Evolutionary conservation across 2,797 vertebrate genomes (phyloP), one percentile per base, ranked within the genome.

Genomic region (Silurus aristotelis): DNA sequence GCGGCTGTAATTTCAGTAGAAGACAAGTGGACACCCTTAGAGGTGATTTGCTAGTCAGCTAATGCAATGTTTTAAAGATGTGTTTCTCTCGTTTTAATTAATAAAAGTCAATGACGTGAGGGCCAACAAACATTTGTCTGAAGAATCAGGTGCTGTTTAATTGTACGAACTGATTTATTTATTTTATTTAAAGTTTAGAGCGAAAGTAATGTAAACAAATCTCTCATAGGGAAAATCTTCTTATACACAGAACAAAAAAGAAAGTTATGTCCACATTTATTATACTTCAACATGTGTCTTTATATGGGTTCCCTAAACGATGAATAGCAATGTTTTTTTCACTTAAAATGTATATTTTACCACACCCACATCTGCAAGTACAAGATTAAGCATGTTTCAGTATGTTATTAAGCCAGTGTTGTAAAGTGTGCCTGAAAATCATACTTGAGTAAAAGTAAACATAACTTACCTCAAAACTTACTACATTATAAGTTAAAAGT

Each of bases 21-120:
- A 46, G 20, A 17, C n/a, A 80, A 55, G 46, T 31, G 46, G n/a
- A 80, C 61, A 67, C 15, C 43, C 63, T 6, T 63, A 12, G 46
- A 66, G 79, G 63, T 19, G 79, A 27, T 52, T 80, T 67, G 22
- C 38, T 48, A 17, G 38, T 66, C 22, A 1, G 38, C 20, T 80
- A 63, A 80, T 64, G 77, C 6, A 10, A 27, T 52, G 43, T 27
- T 64, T 80, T 66, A 22, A n/a, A 80, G 6, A 64, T 66, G 79
- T 31, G 15, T 81, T 20, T 55, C n/a, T 55, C 43, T 81, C 5
- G 6, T 67, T 67, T 67, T 67, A 80, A 80, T 67, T 31, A 55
- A 55, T 55, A 55, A 67, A 12, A 8, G 19, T 46, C 22, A 7
- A 61, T 43, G 58, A 8, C 60, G 58, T 38, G 76, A 61, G 19